phyloP scores from a whole-genome alignment of 2,113 vertebrate genomes.

The Clupea harengus region DNA sequence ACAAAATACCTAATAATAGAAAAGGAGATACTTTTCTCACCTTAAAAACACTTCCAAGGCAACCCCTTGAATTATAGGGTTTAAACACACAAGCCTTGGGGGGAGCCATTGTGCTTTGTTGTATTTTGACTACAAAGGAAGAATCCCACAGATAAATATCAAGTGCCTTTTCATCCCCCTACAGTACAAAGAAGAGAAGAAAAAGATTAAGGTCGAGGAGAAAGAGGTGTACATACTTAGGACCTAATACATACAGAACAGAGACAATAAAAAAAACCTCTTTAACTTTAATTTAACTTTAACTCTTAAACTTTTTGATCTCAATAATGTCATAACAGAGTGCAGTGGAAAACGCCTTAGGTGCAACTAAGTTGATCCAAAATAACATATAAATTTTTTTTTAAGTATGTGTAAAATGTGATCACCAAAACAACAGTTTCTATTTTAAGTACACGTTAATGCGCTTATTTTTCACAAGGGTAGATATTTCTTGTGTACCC shows the following conservation, averaged over 20 bases:
- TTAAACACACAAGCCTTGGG: not conserved
- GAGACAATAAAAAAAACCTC: too few species aligned
- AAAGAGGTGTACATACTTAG: not conserved
- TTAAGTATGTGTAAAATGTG: not conserved
- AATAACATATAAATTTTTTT: not conserved
- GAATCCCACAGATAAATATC: not conserved
- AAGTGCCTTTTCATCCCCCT: not conserved
- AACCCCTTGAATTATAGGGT: not conserved
- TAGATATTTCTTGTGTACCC: too few species aligned
- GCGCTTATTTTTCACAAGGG: too few species aligned
- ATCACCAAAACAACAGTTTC: not conserved
- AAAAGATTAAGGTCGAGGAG: not conserved
- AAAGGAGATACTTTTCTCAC: not conserved
- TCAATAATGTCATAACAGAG: not conserved
- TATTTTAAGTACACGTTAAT: too few species aligned
- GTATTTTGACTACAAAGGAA: conserved; percentile 17
- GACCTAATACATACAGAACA: not conserved
- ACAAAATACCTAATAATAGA: not conserved
- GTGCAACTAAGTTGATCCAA: not conserved
- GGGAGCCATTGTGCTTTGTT: not conserved
- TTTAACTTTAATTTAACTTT: too few species aligned
- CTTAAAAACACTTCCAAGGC: not conserved
- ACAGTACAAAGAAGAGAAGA: not conserved
- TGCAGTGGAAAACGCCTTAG: not conserved
- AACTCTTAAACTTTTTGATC: not conserved